Base-by-base conservation (phyloP, 1,140 invertebrate species). In the Palaemon carinicauda region DNA sequence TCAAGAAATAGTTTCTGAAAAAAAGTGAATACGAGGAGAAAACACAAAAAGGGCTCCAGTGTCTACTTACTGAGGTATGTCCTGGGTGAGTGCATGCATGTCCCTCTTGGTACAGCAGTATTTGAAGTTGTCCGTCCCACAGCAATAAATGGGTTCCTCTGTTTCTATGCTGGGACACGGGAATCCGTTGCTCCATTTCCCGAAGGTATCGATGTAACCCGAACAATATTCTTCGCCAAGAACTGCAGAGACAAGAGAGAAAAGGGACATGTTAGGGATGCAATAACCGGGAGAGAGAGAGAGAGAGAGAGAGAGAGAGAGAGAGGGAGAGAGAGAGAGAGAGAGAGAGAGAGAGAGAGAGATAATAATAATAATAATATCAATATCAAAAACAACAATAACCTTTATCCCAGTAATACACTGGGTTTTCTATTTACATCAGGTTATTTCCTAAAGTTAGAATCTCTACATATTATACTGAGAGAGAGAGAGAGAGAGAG, bases 181-280 rank as follows among this genome's bases (percentile, higher is more conserved):
- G 84, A 93, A 93, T 0, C 92, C 92, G 31, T 91, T 92, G 88
- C 92, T 92, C 92, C 92, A 93, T 82, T 92, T 91, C 24, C 92
- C 91, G 80, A 91, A 91, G 31, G 88, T 88, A 83, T 93, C 92
- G 12, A 90, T 90, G 88, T 91, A 93, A 12, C 92, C 92, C 2
- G 92, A 91, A 84, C 92, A 93, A 88, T 91, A 92, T 33, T 92
- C 91, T 54, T 92, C 91, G 7, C 90, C 91, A 51, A 92, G 87
- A n/a, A 91, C 92, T 92, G 88, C 15, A 89, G 89, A 52, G 78
- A 79, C 21, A 69, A n/a, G 56, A 69, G 56, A 80, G 53, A 33
- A 31, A 27, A 33, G 51, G 31, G 21, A 21, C 17, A 15, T 56
- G n/a, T n/a, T n/a, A n/a, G n/a, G n/a, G n/a, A n/a, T n/a, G n/a